Percentiles rank a stretch among this genome's conserved stretches.
Evolutionary conservation across 2,797 vertebrate species (phyloP).

Genomic region (Erithacus rubecula): DNA sequence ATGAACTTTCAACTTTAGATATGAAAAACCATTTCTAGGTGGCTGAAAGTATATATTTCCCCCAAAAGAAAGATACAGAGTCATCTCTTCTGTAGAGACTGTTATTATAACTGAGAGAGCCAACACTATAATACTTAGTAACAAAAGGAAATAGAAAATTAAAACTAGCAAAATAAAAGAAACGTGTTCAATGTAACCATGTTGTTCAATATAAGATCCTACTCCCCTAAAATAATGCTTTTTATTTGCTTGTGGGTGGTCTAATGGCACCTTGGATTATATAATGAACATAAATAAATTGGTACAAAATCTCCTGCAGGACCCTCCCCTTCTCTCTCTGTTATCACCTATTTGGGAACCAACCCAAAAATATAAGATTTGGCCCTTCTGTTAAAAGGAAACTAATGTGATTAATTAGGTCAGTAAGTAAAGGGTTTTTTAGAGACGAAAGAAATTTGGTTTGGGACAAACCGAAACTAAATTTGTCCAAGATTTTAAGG

Average conservation of each 20-base stretch:
- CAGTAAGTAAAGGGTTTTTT: not conserved
- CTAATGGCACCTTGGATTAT: not conserved
- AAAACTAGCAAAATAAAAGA: not conserved
- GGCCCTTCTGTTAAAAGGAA: not conserved
- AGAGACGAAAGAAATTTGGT: not conserved
- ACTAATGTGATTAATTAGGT: not conserved
- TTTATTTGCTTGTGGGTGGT: slow-evolving; percentile 48
- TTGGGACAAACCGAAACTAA: not conserved
- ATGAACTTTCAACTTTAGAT: not conserved
- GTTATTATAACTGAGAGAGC: not conserved
- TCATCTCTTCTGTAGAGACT: not conserved
- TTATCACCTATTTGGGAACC: not conserved
- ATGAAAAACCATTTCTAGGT: not conserved
- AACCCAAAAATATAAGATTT: not conserved
- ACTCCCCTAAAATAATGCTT: not conserved
- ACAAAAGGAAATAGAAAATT: slow-evolving; percentile 13
- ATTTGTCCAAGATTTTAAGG: not conserved
- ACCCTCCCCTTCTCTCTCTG: not conserved
- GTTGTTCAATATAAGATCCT: slow-evolving; percentile 12
- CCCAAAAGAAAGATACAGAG: not conserved
- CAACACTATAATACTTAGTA: not conserved
- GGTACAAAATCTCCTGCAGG: not conserved
- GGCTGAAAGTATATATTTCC: not conserved
- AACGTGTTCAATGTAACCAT: not conserved
- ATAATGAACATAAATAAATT: not conserved